Percentiles rank a stretch among this genome's conserved stretches.
These are phyloP conservation scores for Coenobita brevimanus DNA, from an alignment of 1,140 invertebrate species.

Conservation along the genomic window DNA sequence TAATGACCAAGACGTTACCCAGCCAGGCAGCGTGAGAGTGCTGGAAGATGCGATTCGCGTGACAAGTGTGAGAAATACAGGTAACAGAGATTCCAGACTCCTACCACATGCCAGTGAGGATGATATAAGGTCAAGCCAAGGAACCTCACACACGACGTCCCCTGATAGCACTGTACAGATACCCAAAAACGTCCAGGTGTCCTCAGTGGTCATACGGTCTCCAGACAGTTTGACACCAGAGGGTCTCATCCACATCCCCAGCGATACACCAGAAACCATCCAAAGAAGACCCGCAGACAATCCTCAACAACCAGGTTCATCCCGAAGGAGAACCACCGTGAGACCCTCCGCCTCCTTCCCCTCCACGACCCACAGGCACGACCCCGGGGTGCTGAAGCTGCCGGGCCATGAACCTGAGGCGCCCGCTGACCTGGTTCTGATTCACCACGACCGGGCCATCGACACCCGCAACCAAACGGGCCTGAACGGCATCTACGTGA, in stretches of 20 bases:
- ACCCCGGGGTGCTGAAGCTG: conserved; percentile 37
- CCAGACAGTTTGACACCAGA: neutral
- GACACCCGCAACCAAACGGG: conserved; percentile 53
- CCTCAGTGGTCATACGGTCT: neutral
- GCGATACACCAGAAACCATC: neutral
- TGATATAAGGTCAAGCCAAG: too few relatives aligned
- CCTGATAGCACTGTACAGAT: too few relatives aligned
- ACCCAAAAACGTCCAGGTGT: too few relatives aligned
- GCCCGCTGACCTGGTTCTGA: conserved; percentile 44
- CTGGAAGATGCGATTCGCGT: neutral
- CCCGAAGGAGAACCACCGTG: neutral
- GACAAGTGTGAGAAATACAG: neutral
- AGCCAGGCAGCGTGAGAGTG: neutral
- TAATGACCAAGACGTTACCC: neutral
- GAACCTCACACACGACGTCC: too few relatives aligned
- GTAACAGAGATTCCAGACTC: too few relatives aligned
- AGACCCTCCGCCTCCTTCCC: neutral
- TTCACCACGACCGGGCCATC: conserved; percentile 48
- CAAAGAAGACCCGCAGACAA: neutral
- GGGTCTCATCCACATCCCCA: neutral
- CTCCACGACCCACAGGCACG: neutral
- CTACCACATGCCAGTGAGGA: too few relatives aligned
- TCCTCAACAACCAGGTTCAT: neutral
- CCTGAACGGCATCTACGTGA: conserved; percentile 44
- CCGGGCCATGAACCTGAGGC: conserved; percentile 53